Conservation (phyloP, 2,888 invertebrate genomes). For the Megamerina dolium region DNA sequence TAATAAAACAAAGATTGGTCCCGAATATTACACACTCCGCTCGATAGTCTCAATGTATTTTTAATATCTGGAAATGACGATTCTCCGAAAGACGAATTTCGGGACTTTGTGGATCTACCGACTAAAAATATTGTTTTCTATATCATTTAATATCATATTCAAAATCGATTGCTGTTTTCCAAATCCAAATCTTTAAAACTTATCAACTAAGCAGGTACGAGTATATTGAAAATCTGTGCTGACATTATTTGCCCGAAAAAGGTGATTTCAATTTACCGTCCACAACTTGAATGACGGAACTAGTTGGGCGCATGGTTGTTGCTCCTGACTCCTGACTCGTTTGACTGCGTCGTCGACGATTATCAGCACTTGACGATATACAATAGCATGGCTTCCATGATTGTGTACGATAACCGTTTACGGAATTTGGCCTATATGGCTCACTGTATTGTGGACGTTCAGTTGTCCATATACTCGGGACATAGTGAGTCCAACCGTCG, state of each 20-base stretch:
- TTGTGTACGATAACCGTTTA: conserved; percentile 27
- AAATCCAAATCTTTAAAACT: no score
- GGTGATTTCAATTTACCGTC: conserved; percentile 43
- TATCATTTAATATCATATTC: no score
- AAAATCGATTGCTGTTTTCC: no score
- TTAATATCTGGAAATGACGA: no score
- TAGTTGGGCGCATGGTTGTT: conserved; percentile 21
- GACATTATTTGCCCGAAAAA: conserved; percentile 32
- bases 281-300: conserved; percentile 28
- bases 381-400: conserved; percentile 50
- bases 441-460: conserved; percentile 41
- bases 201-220: no score
- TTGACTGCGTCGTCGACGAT: conserved; percentile 34
- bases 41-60: no score
- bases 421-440: conserved; percentile 31
- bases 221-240: no score
- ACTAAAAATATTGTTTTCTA: no score
- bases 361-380: conserved; percentile 32
- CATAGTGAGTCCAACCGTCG: conserved; percentile 45
- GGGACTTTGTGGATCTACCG: no score
- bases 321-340: not conserved
- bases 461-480: conserved; percentile 44
- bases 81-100: no score
- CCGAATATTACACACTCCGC: no score
- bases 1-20: no score